Evolutionary conservation across 2,113 vertebrate genomes (phyloP).

Genomic region (Pimephales promelas): DNA sequence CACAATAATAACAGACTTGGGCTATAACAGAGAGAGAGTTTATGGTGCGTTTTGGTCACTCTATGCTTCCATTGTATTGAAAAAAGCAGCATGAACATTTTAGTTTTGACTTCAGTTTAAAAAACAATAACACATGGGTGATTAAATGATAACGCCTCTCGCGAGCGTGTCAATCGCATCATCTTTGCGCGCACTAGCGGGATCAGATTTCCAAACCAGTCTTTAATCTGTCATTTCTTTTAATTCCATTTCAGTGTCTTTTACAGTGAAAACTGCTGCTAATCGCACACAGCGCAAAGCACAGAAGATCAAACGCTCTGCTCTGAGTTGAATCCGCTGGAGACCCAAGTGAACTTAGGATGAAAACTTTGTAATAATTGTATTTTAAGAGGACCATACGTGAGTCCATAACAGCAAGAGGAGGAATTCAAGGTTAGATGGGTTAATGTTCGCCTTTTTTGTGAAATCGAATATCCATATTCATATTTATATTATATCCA

Average conservation of each 20-base stretch:
- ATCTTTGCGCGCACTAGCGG: neutral
- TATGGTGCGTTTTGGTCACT: no score
- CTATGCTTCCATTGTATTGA: neutral
- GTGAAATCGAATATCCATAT: no score
- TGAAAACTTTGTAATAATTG: conserved; percentile 21
- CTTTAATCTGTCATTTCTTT: neutral
- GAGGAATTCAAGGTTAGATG: neutral
- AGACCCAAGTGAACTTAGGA: conserved; percentile 22
- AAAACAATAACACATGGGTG: neutral
- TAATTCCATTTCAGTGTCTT: neutral
- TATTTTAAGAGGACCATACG: neutral
- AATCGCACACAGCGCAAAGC: conserved; percentile 23
- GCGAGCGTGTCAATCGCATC: neutral
- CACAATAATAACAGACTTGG: no score
- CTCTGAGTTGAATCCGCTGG: conserved; percentile 41
- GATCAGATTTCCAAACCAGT: conserved; percentile 40
- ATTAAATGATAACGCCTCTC: neutral
- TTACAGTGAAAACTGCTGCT: conserved; percentile 30
- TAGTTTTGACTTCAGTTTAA: neutral
- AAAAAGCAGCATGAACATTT: neutral
- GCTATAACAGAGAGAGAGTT: no score
- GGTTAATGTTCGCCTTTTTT: neutral
- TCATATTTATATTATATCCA: neutral
- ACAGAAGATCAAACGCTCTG: conserved; percentile 18
- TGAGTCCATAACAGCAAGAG: neutral